These are phyloP conservation scores for Trachops cirrhosus DNA, from an alignment of 2,797 vertebrate genomes.

Conservation along the genomic window DNA sequence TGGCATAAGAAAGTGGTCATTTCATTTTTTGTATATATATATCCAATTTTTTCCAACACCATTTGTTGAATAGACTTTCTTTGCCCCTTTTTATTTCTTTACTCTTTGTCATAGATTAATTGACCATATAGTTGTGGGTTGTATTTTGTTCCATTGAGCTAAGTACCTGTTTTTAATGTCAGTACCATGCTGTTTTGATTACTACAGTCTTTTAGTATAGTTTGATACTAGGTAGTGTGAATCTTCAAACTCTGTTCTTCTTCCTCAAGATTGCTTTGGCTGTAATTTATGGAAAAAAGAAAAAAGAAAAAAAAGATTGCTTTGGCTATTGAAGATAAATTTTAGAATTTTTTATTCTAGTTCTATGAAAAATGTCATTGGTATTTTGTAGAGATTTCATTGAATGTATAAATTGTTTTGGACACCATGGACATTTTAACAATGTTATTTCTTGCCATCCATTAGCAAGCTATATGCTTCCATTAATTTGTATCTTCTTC, in stretches of 20 bases:
- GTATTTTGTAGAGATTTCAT: not conserved
- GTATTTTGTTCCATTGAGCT: not conserved
- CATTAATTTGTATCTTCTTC: not conserved
- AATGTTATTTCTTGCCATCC: not conserved
- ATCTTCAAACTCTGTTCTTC: not conserved
- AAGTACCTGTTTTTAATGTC: not conserved
- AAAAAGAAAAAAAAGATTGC: not conserved
- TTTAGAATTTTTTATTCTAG: not conserved
- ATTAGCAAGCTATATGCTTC: not conserved
- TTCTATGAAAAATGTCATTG: not conserved
- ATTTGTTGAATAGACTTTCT: not conserved
- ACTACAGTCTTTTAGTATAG: not conserved
- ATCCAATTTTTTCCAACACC: not conserved
- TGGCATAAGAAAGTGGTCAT: not conserved
- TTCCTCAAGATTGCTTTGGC: not conserved
- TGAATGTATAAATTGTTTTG: not conserved
- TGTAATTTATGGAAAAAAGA: too few relatives aligned
- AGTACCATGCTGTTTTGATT: not conserved
- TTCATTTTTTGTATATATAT: not conserved
- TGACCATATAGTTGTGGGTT: not conserved
- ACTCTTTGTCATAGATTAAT: not conserved
- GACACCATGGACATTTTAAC: not conserved
- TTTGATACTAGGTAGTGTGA: not conserved
- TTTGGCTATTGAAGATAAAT: not conserved
- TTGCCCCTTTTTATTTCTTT: not conserved